A percentile compares a stretch with the other conserved stretches of the same genome.
These are phyloP conservation scores for Oreochromis tanganicae DNA, from an alignment of 2,113 vertebrate genomes.

Conservation along the genomic window DNA sequence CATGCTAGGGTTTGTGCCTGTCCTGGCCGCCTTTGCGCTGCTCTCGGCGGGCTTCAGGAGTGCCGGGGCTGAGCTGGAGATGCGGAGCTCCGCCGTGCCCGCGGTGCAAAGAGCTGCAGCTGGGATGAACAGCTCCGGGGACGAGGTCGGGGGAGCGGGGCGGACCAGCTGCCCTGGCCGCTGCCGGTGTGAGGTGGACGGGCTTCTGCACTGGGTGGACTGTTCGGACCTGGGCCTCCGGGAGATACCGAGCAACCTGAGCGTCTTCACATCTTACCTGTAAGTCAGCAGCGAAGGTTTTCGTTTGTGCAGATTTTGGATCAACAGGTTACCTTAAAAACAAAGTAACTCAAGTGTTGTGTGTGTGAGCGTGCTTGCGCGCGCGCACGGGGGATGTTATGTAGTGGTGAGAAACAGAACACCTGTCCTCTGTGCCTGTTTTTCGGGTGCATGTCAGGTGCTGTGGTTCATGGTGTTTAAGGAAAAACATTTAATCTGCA, in stretches of 20 bases:
- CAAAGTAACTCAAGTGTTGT: neutral
- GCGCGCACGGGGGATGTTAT: neutral
- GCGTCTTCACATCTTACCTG: slow-evolving; percentile 60
- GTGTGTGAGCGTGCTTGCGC: neutral
- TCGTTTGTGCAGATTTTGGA: too few relatives aligned
- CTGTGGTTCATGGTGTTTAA: neutral
- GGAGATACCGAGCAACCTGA: slow-evolving; percentile 43
- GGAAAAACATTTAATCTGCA: neutral
- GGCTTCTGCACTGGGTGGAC: slow-evolving; percentile 50
- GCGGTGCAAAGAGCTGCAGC: neutral
- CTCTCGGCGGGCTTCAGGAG: neutral
- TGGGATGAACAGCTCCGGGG: neutral
- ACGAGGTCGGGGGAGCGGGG: neutral
- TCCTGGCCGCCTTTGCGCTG: slow-evolving; percentile 7
- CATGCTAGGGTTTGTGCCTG: slow-evolving; percentile 22
- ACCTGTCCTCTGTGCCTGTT: slow-evolving; percentile 29
- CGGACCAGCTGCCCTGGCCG: slow-evolving; percentile 25
- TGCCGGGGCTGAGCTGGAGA: neutral
- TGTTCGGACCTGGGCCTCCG: slow-evolving; percentile 58
- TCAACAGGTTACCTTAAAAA: too few relatives aligned
- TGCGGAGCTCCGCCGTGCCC: neutral
- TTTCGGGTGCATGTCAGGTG: neutral
- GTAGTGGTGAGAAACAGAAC: slow-evolving; percentile 29
- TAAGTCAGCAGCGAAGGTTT: slow-evolving; percentile 5
- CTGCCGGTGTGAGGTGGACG: slow-evolving; percentile 56